A percentile compares a stretch with the other conserved stretches of the same genome.
These are phyloP conservation scores for Cantharis rufa DNA, from an alignment of 2,888 invertebrate species.

Conservation along the genomic window DNA sequence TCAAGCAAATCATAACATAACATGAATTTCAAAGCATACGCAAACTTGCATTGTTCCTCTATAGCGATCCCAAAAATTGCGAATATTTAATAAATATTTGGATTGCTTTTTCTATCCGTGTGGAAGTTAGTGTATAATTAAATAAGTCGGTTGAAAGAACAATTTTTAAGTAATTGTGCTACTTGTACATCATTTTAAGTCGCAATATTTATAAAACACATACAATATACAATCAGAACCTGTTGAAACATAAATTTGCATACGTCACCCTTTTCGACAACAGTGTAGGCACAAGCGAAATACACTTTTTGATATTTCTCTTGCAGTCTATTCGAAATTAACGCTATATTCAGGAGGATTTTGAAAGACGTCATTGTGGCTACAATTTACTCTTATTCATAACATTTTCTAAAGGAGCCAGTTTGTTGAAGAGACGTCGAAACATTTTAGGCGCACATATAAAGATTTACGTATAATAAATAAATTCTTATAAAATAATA, in stretches of 20 bases:
- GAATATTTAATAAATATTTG: no score
- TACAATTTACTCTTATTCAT: conserved; percentile 68
- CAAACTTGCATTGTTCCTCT: no score
- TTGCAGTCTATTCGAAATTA: conserved; percentile 58
- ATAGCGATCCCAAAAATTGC: no score
- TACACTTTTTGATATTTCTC: conserved; percentile 51
- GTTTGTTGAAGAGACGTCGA: conserved; percentile 51
- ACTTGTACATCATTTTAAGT: conserved; percentile 8
- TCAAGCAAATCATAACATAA: no score
- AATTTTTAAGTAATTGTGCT: background rate
- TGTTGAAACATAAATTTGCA: conserved; percentile 51
- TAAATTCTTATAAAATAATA: background rate
- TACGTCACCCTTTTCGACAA: conserved; percentile 42
- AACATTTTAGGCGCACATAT: conserved; percentile 49
- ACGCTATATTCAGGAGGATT: conserved; percentile 65
- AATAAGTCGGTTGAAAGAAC: background rate
- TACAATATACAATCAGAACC: conserved; percentile 50
- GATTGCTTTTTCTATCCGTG: no score
- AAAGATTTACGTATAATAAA: conserved; percentile 34
- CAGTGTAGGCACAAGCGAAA: conserved; percentile 36
- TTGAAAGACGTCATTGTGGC: conserved; percentile 65
- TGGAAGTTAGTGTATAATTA: background rate
- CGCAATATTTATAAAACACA: conserved; percentile 24
- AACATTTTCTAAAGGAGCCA: conserved; percentile 57
- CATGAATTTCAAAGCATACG: no score